These are phyloP conservation scores for Glaucomys volans DNA, from an alignment of 2,113 vertebrate genomes.

Conservation along the genomic window DNA sequence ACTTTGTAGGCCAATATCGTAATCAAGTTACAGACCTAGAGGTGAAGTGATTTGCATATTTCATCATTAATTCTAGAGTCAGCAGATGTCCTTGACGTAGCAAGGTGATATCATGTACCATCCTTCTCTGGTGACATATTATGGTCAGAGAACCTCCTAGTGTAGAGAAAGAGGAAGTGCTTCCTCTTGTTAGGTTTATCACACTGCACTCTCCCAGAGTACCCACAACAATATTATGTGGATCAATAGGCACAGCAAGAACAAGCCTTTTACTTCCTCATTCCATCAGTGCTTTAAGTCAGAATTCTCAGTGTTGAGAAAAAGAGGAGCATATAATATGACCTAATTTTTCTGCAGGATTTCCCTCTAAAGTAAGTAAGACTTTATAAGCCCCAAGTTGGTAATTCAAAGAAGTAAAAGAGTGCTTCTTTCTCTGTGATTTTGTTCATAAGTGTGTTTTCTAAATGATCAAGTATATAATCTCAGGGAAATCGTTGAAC, in stretches of 20 bases:
- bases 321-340: not conserved
- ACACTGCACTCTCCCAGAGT: not conserved
- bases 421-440: not conserved
- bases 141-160: not conserved
- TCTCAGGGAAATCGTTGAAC: not conserved
- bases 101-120: not conserved
- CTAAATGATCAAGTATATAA: not conserved
- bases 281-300: constrained; percentile 69
- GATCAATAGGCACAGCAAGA: constrained; percentile 68
- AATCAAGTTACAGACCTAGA: constrained; percentile 10
- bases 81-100: not conserved
- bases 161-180: constrained; percentile 24
- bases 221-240: not conserved
- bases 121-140: constrained; percentile 17
- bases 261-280: not conserved
- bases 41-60: not conserved
- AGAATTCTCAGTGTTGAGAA: not conserved
- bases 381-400: not conserved
- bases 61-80: not conserved
- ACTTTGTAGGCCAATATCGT: not conserved
- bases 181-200: constrained; percentile 9
- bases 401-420: constrained; percentile 9
- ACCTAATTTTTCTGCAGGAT: not conserved
- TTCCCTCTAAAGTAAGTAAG: not conserved
- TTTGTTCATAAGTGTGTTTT: not conserved